Conservation (phyloP, 1,140 invertebrate genomes). For the Venturia canescens region DNA sequence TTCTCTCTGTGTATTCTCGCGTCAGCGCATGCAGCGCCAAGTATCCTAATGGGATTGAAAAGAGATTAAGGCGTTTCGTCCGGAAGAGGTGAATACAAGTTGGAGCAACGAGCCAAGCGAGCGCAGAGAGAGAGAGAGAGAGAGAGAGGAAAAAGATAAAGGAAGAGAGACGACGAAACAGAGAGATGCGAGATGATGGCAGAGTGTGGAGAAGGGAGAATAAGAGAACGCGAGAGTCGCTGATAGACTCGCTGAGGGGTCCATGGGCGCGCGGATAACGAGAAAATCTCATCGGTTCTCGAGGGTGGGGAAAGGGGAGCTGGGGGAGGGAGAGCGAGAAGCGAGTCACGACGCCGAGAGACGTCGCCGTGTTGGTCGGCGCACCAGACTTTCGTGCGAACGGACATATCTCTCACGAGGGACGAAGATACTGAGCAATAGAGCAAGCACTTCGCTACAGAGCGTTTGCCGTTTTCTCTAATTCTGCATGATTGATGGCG, state of each 20-base stretch:
- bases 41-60: constrained; percentile 49
- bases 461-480: constrained; percentile 61
- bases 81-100: constrained; percentile 35
- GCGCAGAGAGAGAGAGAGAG: neutral
- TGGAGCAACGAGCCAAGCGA: neutral
- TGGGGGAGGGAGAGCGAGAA: constrained; percentile 29
- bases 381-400: constrained; percentile 41
- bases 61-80: constrained; percentile 49
- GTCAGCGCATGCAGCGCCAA: constrained; percentile 13
- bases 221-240: constrained; percentile 23
- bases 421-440: constrained; percentile 41
- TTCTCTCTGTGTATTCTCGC: constrained; percentile 17
- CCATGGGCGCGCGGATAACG: constrained; percentile 52
- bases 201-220: neutral
- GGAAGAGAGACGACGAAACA: neutral
- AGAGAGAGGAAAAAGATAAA: neutral
- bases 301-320: constrained; percentile 6
- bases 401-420: constrained; percentile 37
- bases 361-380: constrained; percentile 31
- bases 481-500: constrained; percentile 68
- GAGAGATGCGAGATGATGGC: constrained; percentile 16
- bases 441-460: constrained; percentile 3
- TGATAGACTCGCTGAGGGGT: constrained; percentile 41
- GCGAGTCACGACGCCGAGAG: constrained; percentile 55
- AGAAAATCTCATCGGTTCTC: constrained; percentile 51